These are phyloP conservation scores for Lytechinus pictus DNA, from an alignment of 35 echinoderm and acorn worm genomes.

Conservation along the genomic window DNA sequence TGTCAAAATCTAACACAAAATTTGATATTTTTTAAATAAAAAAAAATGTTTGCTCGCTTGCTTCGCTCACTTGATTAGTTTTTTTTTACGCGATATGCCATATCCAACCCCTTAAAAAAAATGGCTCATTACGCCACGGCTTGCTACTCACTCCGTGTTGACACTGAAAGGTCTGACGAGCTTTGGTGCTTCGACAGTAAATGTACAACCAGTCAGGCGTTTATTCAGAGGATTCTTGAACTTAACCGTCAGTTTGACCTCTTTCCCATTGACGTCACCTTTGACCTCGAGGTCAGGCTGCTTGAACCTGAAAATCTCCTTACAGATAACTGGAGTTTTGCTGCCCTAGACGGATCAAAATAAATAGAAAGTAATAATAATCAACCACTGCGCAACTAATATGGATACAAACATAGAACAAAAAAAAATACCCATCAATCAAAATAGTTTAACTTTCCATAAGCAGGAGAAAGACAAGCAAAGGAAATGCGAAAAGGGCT, in stretches of 20 bases:
- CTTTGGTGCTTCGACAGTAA: constrained; percentile 46
- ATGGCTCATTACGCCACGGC: neutral
- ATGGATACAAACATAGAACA: too few species aligned
- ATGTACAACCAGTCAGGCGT: constrained; percentile 50
- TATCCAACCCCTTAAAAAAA: too few species aligned
- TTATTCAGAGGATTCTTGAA: constrained; percentile 39
- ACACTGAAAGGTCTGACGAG: neutral
- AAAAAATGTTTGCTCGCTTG: too few species aligned
- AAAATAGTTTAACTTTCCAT: too few species aligned
- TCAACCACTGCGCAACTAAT: too few species aligned
- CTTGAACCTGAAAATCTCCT: neutral
- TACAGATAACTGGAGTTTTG: neutral
- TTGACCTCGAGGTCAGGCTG: constrained; percentile 9
- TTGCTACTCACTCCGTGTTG: neutral
- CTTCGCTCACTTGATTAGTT: neutral
- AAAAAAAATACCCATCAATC: too few species aligned
- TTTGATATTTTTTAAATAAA: too few species aligned
- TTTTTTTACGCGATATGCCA: neutral
- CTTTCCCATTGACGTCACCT: neutral
- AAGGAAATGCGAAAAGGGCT: too few species aligned
- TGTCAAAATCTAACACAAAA: too few species aligned
- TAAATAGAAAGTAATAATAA: too few species aligned
- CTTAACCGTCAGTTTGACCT: constrained; percentile 46
- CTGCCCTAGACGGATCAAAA: neutral
- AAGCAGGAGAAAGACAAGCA: too few species aligned